Base-by-base conservation (phyloP, 2,113 vertebrate species). In the Aspidoscelis tigris region DNA sequence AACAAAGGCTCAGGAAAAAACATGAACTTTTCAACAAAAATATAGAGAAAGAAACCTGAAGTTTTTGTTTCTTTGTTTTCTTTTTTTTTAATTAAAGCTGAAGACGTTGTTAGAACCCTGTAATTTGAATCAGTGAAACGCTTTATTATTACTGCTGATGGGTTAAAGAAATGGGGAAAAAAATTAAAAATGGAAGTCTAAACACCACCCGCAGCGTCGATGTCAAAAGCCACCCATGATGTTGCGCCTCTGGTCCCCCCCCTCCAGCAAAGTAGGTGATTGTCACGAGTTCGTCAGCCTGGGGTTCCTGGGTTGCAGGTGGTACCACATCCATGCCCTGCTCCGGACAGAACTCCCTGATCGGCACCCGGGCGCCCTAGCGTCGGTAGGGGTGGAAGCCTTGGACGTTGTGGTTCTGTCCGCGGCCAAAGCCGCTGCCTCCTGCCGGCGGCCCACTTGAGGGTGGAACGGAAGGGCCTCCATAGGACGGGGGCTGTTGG, bases 341-440 rank as follows among this genome's bases (percentile, higher is more conserved):
- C 94, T 88, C 92, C 76, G 93, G 97, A 89, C 94, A 96, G 92
- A 95, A 94, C 93, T 98, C 97, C 97, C 97, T 97, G 97, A 96
- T 95, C 89, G 94, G 83, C 88, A 92, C 33, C 85, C 94, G 76
- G 88, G 1, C 16, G 26, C 33, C 93, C 97, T 98, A 99, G 97
- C 99, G 99, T 93, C 99, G 95, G 95, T 99, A 99, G 10, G 99
- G 99, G 84, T 99, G 99, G 95, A 99, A 99, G 93, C 98, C 98
- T 96, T 99, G 98, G 93, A 99, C 98, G 12, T 99, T 99, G 94
- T 99, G 98, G 96, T 99, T 99, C 96, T 99, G 99, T 72, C 98
- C 99, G 80, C 98, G 97, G 88, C 97, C 98, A 11, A 98, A 99
- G 26, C 96, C 97, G 70, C 93, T 98, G 87, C 97, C 97, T 0